These are phyloP conservation scores for Cyprinodon variegatus DNA, from an alignment of 2,113 vertebrate genomes.

Conservation along the genomic window DNA sequence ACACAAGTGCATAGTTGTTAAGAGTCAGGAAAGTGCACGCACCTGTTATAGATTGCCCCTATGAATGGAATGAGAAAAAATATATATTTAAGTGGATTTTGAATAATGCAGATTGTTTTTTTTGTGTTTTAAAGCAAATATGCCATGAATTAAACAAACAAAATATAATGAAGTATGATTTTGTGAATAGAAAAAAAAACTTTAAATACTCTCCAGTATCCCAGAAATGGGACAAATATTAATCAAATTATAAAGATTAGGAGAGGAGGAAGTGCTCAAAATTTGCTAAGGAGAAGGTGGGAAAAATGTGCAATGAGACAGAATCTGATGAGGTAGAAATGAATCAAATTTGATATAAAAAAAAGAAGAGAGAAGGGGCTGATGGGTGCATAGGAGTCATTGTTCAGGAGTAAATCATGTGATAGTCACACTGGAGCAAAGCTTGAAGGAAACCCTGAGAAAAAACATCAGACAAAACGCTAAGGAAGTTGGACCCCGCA, in stretches of 20 bases:
- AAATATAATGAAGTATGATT: not conserved
- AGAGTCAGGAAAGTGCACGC: no score
- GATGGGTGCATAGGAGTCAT: slow-evolving; percentile 36
- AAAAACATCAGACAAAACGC: not conserved
- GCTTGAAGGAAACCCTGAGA: slow-evolving; percentile 38
- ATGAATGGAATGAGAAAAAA: no score
- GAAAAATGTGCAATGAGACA: not conserved
- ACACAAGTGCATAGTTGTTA: not conserved
- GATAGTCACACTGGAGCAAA: slow-evolving; percentile 72
- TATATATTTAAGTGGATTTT: no score
- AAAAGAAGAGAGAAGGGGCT: slow-evolving; percentile 1
- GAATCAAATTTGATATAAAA: not conserved
- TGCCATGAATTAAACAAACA: not conserved
- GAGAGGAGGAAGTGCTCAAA: not conserved
- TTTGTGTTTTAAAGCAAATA: not conserved
- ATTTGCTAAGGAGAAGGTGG: not conserved
- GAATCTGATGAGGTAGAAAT: no score
- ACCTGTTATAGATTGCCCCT: no score
- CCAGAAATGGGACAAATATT: not conserved
- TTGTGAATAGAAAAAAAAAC: not conserved
- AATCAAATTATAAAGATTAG: not conserved
- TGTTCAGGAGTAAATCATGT: slow-evolving; percentile 66
- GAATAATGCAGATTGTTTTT: no score
- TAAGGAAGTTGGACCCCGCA: slow-evolving; percentile 22
- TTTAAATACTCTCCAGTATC: not conserved